Conservation (phyloP, 2,797 vertebrate genomes). For the Synanceia verrucosa region DNA sequence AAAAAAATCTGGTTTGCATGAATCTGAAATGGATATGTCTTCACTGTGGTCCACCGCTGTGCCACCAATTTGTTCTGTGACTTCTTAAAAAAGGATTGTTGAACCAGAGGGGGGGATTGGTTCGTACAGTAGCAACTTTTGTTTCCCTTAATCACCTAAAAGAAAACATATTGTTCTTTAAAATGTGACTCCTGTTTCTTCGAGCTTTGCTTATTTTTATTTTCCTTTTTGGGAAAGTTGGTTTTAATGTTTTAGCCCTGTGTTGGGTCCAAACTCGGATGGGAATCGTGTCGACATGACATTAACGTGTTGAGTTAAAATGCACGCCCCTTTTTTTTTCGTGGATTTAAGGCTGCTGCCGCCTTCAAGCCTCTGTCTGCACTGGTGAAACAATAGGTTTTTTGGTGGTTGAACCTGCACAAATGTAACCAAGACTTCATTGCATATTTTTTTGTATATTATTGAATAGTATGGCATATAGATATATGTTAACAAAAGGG, state of each 20-base stretch:
- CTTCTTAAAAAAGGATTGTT: conserved; percentile 35
- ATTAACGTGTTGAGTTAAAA: too few relatives aligned
- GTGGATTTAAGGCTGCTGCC: background rate
- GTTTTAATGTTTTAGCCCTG: conserved; percentile 60
- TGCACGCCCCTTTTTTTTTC: background rate
- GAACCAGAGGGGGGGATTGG: conserved; percentile 73
- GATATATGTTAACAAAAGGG: conserved; percentile 7
- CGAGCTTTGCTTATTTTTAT: conserved; percentile 52
- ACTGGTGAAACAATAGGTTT: conserved; percentile 5
- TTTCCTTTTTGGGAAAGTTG: conserved; percentile 73
- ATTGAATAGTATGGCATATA: background rate
- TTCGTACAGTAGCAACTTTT: conserved; percentile 45
- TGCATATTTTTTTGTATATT: conserved; percentile 4
- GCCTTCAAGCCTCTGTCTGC: conserved; percentile 1
- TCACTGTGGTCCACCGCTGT: conserved; percentile 59
- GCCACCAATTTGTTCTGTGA: conserved; percentile 36
- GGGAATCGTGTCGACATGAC: conserved; percentile 8
- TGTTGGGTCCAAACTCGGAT: conserved; percentile 54
- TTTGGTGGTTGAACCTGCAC: conserved; percentile 32
- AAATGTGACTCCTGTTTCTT: conserved; percentile 46
- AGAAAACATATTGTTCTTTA: conserved; percentile 43
- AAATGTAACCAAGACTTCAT: conserved; percentile 25
- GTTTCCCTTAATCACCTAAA: conserved; percentile 56
- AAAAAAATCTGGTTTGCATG: conserved; percentile 24
- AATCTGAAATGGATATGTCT: conserved; percentile 34